These are phyloP conservation scores for Thymelicus sylvestris DNA, from an alignment of 2,888 invertebrate species.

Conservation along the genomic window DNA sequence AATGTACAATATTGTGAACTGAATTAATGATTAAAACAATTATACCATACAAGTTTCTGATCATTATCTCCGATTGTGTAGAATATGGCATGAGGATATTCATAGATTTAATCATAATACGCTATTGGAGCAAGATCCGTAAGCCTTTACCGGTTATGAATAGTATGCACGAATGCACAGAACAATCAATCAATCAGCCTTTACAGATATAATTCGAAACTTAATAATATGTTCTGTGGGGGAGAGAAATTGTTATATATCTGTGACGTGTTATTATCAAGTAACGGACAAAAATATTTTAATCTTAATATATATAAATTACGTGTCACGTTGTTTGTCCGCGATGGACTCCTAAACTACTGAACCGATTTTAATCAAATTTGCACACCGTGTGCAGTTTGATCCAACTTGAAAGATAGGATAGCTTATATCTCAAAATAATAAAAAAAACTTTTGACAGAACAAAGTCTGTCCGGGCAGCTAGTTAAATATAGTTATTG, in stretches of 20 bases:
- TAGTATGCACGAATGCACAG: slow-evolving; percentile 37
- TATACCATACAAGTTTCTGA: background rate
- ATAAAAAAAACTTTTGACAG: no score
- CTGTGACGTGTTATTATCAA: slow-evolving; percentile 3
- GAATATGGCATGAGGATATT: slow-evolving; percentile 1
- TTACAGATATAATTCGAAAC: slow-evolving; percentile 37
- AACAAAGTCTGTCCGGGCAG: no score
- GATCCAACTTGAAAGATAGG: no score
- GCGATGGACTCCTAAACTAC: no score
- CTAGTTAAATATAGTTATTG: no score
- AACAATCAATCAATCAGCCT: slow-evolving; percentile 37
- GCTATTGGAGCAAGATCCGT: slow-evolving; percentile 27
- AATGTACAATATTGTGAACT: no score
- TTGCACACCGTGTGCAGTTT: no score
- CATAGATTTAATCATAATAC: slow-evolving; percentile 31
- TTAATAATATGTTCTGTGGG: slow-evolving; percentile 30
- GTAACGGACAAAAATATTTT: no score
- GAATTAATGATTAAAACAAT: background rate
- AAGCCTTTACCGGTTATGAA: slow-evolving; percentile 36
- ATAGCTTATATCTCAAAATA: no score
- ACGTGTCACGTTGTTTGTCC: no score
- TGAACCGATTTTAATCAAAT: no score
- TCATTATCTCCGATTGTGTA: background rate
- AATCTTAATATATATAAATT: no score
- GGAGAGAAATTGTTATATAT: slow-evolving; percentile 14